Conservation (phyloP, 2,888 invertebrate genomes). For the Limnephilus marmoratus region DNA sequence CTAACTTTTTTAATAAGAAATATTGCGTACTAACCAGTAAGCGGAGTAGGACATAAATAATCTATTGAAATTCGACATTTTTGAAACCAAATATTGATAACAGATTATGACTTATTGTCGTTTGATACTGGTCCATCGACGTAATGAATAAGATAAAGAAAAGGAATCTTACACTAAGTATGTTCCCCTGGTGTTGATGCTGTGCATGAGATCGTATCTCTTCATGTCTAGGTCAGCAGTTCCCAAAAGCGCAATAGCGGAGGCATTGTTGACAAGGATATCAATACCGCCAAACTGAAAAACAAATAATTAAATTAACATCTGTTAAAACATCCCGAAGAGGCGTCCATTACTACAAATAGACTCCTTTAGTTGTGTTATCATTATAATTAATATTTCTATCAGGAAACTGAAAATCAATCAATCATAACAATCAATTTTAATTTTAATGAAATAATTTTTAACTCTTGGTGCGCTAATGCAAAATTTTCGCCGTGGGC, state of each 20-base stretch:
- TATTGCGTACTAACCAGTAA: too few species aligned
- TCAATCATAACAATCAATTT: too few species aligned
- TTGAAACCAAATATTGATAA: too few species aligned
- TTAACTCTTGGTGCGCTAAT: too few species aligned
- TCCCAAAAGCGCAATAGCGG: conserved; percentile 91
- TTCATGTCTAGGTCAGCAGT: conserved; percentile 95
- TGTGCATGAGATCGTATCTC: conserved; percentile 96
- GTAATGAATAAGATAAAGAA: background rate
- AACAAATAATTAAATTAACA: background rate
- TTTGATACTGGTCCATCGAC: too few species aligned
- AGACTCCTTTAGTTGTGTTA: background rate
- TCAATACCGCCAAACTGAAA: conserved; percentile 95
- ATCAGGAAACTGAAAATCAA: background rate
- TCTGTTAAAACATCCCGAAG: background rate
- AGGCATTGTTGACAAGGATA: conserved; percentile 96
- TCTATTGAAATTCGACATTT: too few species aligned
- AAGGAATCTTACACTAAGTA: conserved; percentile 87
- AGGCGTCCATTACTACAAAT: background rate
- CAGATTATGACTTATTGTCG: too few species aligned
- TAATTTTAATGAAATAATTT: too few species aligned
- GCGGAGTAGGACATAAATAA: too few species aligned
- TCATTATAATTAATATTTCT: background rate
- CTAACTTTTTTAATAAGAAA: too few species aligned
- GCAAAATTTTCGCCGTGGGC: too few species aligned
- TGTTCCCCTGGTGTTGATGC: conserved; percentile 95